A percentile compares a stretch with the other conserved stretches of the same genome.
phyloP scores from a whole-genome alignment of 2,888 invertebrate species.

The Cantharis flavilabris region DNA sequence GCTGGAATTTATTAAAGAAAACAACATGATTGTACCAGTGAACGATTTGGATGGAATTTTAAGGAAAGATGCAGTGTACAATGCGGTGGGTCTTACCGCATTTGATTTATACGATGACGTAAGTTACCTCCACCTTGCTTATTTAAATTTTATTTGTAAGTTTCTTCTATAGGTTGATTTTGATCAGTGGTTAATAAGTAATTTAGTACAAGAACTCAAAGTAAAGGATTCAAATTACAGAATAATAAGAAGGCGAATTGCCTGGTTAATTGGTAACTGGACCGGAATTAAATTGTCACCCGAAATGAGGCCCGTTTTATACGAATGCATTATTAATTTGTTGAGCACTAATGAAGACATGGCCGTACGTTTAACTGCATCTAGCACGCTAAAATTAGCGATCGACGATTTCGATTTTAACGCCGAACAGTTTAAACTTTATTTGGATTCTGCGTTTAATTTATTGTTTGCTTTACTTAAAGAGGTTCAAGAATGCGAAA shows the following conservation, averaged over 20 bases:
- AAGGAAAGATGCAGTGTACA: conserved; percentile 91
- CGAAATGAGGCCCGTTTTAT: conserved; percentile 79
- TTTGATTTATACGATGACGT: conserved; percentile 91
- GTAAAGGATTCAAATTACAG: conserved; percentile 81
- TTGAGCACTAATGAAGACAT: conserved; percentile 80
- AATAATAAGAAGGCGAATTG: conserved; percentile 82
- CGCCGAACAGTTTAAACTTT: conserved; percentile 83
- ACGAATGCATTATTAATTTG: conserved; percentile 76
- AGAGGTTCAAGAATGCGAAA: conserved; percentile 89
- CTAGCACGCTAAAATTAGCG: conserved; percentile 79
- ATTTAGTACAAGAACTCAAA: conserved; percentile 80
- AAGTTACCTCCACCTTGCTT: conserved; percentile 38
- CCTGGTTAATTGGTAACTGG: conserved; percentile 82
- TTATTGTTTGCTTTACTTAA: conserved; percentile 82
- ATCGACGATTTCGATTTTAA: conserved; percentile 94
- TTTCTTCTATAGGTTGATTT: conserved; percentile 76
- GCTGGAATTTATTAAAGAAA: conserved; percentile 69
- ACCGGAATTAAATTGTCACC: conserved; percentile 81
- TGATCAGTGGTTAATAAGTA: conserved; percentile 87
- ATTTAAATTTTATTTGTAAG: conserved; percentile 2
- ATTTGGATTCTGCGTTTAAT: conserved; percentile 76
- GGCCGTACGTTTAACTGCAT: conserved; percentile 85
- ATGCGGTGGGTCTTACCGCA: conserved; percentile 86
- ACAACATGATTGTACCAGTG: conserved; percentile 67
- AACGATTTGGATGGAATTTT: conserved; percentile 80